Percentiles rank a stretch among this genome's conserved stretches.
These are phyloP conservation scores for Dioctria rufipes DNA, from an alignment of 2,888 invertebrate species.

Conservation along the genomic window DNA sequence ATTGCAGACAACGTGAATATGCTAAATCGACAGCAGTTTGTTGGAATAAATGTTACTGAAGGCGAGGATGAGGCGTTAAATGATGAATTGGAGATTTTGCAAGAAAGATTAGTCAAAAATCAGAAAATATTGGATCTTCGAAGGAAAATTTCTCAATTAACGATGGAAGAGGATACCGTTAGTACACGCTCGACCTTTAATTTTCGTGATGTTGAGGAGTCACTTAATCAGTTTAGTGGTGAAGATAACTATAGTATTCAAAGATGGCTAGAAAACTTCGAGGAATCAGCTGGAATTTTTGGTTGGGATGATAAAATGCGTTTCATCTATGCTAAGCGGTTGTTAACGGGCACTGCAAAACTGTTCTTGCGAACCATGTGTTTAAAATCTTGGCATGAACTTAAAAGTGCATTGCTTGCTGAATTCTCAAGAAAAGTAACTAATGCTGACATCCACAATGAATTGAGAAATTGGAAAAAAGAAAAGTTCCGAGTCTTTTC, in stretches of 20 bases:
- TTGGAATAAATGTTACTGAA: too few species aligned
- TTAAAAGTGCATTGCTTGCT: conserved; percentile 47
- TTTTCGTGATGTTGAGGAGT: conserved; percentile 41
- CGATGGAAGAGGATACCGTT: neutral
- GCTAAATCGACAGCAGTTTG: too few species aligned
- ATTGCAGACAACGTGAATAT: too few species aligned
- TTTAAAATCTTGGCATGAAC: conserved; percentile 41
- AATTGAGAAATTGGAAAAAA: conserved; percentile 45
- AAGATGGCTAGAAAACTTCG: conserved; percentile 36
- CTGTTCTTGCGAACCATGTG: conserved; percentile 48
- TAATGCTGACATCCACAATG: conserved; percentile 51
- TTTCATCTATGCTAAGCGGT: conserved; percentile 30
- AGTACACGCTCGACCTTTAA: neutral
- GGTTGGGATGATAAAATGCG: neutral
- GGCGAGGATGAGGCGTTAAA: neutral
- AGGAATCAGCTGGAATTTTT: conserved; percentile 9
- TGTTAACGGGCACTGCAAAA: conserved; percentile 42
- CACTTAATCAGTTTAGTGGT: conserved; percentile 15
- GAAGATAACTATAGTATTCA: conserved; percentile 25
- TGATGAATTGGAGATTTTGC: neutral
- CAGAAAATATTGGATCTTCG: neutral
- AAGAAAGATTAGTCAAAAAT: neutral
- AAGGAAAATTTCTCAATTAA: neutral
- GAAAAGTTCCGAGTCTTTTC: conserved; percentile 46
- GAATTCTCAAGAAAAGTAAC: conserved; percentile 46